Conservation (phyloP, 2,888 invertebrate genomes). For the Lamproptera curius region DNA sequence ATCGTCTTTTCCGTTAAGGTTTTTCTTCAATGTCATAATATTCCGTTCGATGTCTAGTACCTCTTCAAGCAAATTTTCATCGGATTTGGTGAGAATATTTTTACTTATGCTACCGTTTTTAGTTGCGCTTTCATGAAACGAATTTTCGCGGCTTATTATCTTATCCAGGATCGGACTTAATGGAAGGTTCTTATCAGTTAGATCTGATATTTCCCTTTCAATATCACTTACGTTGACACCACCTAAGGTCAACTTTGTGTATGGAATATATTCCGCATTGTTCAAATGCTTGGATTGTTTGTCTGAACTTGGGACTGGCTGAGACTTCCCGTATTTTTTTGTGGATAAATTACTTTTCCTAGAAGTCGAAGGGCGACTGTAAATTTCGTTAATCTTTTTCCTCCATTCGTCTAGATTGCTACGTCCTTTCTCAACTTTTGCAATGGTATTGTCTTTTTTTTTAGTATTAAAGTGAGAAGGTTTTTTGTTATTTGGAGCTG, state of each 20-base stretch:
- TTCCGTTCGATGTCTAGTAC: constrained; percentile 60
- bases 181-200: constrained; percentile 49
- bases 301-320: constrained; percentile 20
- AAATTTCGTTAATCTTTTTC: constrained; percentile 54
- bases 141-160: constrained; percentile 61
- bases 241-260: constrained; percentile 66
- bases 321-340: too few relatives aligned
- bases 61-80: constrained; percentile 67
- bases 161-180: constrained; percentile 60
- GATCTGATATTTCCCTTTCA: constrained; percentile 57
- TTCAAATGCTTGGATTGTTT: constrained; percentile 33
- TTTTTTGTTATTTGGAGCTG: constrained; percentile 33
- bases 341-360: constrained; percentile 32
- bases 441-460: constrained; percentile 17
- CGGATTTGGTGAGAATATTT: constrained; percentile 58
- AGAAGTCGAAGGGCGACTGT: constrained; percentile 40
- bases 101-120: constrained; percentile 34
- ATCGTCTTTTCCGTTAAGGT: constrained; percentile 29
- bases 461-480: constrained; percentile 10
- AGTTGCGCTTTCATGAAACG: constrained; percentile 43
- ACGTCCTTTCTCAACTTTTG: constrained; percentile 35
- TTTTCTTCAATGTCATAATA: constrained; percentile 51
- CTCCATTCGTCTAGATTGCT: constrained; percentile 58
- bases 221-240: constrained; percentile 63
- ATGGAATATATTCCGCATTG: constrained; percentile 66